These are phyloP conservation scores for Antitype chi DNA, from an alignment of 2,888 invertebrate genomes.

Conservation along the genomic window DNA sequence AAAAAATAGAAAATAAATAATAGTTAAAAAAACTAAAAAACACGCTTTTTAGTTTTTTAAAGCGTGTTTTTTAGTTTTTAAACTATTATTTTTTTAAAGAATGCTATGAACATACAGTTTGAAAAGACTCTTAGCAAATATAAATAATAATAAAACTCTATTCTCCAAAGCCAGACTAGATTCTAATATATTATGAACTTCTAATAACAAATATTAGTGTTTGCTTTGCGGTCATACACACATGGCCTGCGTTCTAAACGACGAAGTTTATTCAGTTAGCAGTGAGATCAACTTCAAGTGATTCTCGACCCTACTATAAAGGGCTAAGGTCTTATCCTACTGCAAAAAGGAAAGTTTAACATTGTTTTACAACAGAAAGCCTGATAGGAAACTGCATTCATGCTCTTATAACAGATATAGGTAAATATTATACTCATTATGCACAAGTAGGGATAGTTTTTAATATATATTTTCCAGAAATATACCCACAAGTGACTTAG, in stretches of 20 bases:
- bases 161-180: constrained; percentile 17
- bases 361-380: constrained; percentile 31
- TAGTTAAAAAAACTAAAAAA: too few relatives aligned
- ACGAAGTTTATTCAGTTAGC: constrained; percentile 35
- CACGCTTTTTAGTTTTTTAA: too few relatives aligned
- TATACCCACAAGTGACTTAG: not conserved
- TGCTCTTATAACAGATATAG: constrained; percentile 2
- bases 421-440: not conserved
- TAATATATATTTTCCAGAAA: not conserved
- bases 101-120: not conserved
- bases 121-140: constrained; percentile 9
- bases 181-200: constrained; percentile 49
- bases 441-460: not conserved
- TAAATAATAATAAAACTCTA: constrained; percentile 16
- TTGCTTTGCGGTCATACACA: constrained; percentile 50
- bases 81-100: too few relatives aligned
- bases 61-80: too few relatives aligned
- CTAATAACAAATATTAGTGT: constrained; percentile 41
- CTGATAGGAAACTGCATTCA: constrained; percentile 39
- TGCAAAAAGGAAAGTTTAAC: constrained; percentile 39
- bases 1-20: too few relatives aligned
- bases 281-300: not conserved
- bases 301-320: not conserved
- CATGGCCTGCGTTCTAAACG: constrained; percentile 50
- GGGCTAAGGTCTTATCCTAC: not conserved